Evolutionary conservation across 2,888 invertebrate genomes (phyloP).

Genomic region (Xanthia togata): DNA sequence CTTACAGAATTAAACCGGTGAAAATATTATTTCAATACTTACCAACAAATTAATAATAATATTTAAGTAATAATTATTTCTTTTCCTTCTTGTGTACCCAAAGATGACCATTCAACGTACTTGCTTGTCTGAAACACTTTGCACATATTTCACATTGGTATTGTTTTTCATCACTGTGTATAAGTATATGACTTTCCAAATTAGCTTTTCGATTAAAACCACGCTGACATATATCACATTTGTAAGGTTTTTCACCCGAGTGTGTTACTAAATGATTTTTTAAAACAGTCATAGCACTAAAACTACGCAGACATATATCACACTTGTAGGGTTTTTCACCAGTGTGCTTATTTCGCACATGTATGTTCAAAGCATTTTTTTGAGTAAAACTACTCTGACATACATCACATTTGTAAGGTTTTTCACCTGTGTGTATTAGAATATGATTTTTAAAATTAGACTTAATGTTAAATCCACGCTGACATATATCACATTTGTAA

Average conservation of each 20-base stretch:
- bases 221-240: conserved; percentile 32
- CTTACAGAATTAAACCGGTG: no score
- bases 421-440: conserved; percentile 32
- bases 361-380: conserved; percentile 8
- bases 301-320: conserved; percentile 33
- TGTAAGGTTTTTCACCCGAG: conserved; percentile 21
- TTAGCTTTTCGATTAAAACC: conserved; percentile 32
- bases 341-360: conserved; percentile 23
- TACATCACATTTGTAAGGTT: conserved; percentile 31
- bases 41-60: no score
- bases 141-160: conserved; percentile 37
- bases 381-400: conserved; percentile 21
- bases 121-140: conserved; percentile 12
- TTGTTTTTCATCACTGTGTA: conserved; percentile 27
- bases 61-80: not conserved
- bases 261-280: conserved; percentile 26
- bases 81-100: conserved; percentile 22
- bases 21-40: no score
- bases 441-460: conserved; percentile 15
- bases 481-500: conserved; percentile 23
- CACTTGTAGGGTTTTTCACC: conserved; percentile 33
- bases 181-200: conserved; percentile 20
- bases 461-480: conserved; percentile 16
- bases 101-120: conserved; percentile 28
- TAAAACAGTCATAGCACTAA: conserved; percentile 7